phyloP scores from a whole-genome alignment of 1,140 invertebrate species.

The Oppia nitens region DNA sequence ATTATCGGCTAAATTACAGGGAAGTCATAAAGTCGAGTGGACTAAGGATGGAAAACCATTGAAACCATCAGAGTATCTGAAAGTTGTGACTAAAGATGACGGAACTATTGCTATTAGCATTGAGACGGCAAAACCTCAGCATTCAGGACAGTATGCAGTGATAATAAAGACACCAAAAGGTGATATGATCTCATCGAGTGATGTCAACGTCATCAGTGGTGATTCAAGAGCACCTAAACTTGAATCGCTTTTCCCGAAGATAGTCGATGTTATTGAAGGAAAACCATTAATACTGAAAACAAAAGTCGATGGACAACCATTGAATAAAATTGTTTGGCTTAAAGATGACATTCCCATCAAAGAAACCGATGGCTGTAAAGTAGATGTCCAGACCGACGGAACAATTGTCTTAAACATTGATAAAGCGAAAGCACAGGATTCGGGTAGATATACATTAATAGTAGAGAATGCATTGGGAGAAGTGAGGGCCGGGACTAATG shows the following conservation, averaged over 20 bases:
- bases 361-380: slow-evolving; percentile 37
- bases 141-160: slow-evolving; percentile 82
- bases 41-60: slow-evolving; percentile 28
- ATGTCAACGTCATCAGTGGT: slow-evolving; percentile 3
- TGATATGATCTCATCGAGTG: neutral
- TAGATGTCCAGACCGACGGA: slow-evolving; percentile 55
- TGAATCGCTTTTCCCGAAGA: neutral
- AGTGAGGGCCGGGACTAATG: slow-evolving; percentile 15
- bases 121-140: slow-evolving; percentile 55
- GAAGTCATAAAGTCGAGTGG: slow-evolving; percentile 29
- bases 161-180: slow-evolving; percentile 49
- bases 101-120: slow-evolving; percentile 42
- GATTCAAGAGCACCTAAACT: neutral
- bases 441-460: slow-evolving; percentile 28
- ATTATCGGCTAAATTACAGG: slow-evolving; percentile 49
- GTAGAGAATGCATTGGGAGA: slow-evolving; percentile 48
- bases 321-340: slow-evolving; percentile 25
- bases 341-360: slow-evolving; percentile 67
- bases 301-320: slow-evolving; percentile 28
- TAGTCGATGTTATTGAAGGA: slow-evolving; percentile 28
- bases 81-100: neutral
- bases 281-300: slow-evolving; percentile 51
- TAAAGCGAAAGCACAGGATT: slow-evolving; percentile 24
- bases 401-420: slow-evolving; percentile 57
- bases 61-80: slow-evolving; percentile 23